Evolutionary conservation across 2,888 invertebrate genomes (phyloP).

Genomic region (Andrena marginata): DNA sequence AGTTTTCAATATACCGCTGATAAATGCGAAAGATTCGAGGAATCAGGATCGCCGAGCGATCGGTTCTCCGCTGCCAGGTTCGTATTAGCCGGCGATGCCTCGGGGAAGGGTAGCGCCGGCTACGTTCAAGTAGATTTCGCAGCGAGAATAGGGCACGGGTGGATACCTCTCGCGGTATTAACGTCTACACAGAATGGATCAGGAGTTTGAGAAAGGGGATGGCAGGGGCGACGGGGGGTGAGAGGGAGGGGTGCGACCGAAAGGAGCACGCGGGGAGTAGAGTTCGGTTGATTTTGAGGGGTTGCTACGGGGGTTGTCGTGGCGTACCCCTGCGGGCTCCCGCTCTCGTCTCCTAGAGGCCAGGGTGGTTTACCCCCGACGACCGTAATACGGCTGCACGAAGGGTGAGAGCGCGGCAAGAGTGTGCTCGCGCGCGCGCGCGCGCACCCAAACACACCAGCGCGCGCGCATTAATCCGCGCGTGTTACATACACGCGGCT

Average conservation of each 20-base stretch:
- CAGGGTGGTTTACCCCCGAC: constrained; percentile 77
- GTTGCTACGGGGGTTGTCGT: constrained; percentile 85
- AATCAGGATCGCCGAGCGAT: constrained; percentile 13
- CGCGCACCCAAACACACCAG: not conserved
- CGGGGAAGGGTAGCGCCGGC: constrained; percentile 78
- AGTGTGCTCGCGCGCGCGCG: constrained; percentile 2
- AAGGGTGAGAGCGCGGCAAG: constrained; percentile 70
- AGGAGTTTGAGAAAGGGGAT: constrained; percentile 84
- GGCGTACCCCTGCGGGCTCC: constrained; percentile 82
- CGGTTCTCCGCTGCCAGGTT: constrained; percentile 7
- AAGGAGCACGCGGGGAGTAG: constrained; percentile 61
- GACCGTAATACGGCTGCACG: constrained; percentile 80
- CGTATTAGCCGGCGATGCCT: constrained; percentile 70
- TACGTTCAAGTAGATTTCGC: constrained; percentile 71
- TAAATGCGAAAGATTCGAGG: constrained; percentile 1
- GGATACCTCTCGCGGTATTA: constrained; percentile 83
- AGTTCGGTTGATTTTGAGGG: constrained; percentile 85
- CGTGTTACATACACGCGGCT: constrained; percentile 66
- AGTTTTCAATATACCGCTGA: not conserved
- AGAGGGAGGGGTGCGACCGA: constrained; percentile 38
- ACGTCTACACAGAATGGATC: constrained; percentile 87
- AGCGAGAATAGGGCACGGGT: constrained; percentile 80
- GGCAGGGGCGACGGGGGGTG: constrained; percentile 76
- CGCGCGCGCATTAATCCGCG: constrained; percentile 19
- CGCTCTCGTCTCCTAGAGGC: constrained; percentile 79